Evolutionary conservation across 2,888 invertebrate genomes (phyloP).

Genomic region (Agrotis puta): DNA sequence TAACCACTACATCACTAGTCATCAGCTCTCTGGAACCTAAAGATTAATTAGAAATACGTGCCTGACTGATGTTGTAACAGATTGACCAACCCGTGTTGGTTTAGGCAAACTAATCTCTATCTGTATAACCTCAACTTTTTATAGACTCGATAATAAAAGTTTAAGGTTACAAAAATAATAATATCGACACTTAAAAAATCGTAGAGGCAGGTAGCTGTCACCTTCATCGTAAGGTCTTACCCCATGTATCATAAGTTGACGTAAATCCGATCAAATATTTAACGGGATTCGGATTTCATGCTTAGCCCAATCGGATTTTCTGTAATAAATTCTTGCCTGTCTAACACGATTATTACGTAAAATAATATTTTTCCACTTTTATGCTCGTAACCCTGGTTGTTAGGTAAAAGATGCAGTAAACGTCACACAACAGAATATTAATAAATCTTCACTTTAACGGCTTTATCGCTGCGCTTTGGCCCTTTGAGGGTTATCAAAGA

Average conservation of each 20-base stretch:
- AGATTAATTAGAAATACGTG: conserved; percentile 32
- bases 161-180: conserved; percentile 46
- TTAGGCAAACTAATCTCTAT: conserved; percentile 21
- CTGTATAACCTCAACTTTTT: conserved; percentile 28
- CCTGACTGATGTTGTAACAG: conserved; percentile 16
- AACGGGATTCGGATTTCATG: conserved; percentile 83
- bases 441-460: conserved; percentile 63
- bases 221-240: conserved; percentile 61
- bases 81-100: conserved; percentile 15
- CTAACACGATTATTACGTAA: conserved; percentile 83
- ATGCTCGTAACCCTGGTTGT: conserved; percentile 65
- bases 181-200: conserved; percentile 47
- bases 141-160: conserved; percentile 22
- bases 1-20: conserved; percentile 47
- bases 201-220: conserved; percentile 62
- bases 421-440: conserved; percentile 58
- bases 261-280: conserved; percentile 89
- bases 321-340: conserved; percentile 77
- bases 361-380: conserved; percentile 70
- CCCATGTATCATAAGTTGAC: conserved; percentile 85
- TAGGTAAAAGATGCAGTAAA: conserved; percentile 69
- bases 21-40: conserved; percentile 28
- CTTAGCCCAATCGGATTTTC: conserved; percentile 76
- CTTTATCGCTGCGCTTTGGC: conserved; percentile 53
- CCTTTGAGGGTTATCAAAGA: conserved; percentile 52